Base-by-base conservation (phyloP, 2,888 invertebrate genomes). In the Heterodera filipjevi region DNA sequence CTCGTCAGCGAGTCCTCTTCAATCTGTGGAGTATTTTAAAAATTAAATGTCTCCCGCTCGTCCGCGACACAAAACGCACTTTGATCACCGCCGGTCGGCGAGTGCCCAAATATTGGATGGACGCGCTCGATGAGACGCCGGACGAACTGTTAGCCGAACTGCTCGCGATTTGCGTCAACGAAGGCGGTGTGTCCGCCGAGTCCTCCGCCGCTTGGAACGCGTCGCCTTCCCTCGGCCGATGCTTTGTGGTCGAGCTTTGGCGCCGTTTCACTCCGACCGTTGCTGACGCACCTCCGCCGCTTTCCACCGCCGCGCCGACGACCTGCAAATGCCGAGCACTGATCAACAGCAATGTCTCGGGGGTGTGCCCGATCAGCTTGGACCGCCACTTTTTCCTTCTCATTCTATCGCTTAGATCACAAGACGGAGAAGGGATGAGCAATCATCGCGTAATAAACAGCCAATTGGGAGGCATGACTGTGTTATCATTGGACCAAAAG, bases 1-100 rank as follows among this genome's bases (percentile, higher is more conserved):
- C 68, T 68, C 12, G 32, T 68, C 68, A 68, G 68, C 33, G 68
- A 68, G 33, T 68, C 68, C 35, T 68, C 68, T 22, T 68, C 68
- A 68, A 68, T 68, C 68, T 68, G 33, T 8, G n/a, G 27, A 59
- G 22, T 8, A 22, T 6, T 8, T 22, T 27, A 8, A 10, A 27
- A 5, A 59, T 27, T 59, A 10, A 6, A 10, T 12, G 6, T 39
- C 12, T 39, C 39, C 39, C 39, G n/a, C 59, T 10, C 27, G 6
- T 10, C n/a, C 1, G 0, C 27, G 27, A 22, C 27, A 10, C 59
- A 27, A 59, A 59, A n/a, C 68, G 35, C 32, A 68, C 68, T 35
- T 68, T 68, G 33, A 68, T 35, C 3, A 22, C 14, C 33, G 35
- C 33, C 30, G 68, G 68, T 22, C 35, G 32, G 16, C 68, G 68